Base-by-base conservation (phyloP, 2,113 vertebrate genomes). In the Corythornis vintsioides region DNA sequence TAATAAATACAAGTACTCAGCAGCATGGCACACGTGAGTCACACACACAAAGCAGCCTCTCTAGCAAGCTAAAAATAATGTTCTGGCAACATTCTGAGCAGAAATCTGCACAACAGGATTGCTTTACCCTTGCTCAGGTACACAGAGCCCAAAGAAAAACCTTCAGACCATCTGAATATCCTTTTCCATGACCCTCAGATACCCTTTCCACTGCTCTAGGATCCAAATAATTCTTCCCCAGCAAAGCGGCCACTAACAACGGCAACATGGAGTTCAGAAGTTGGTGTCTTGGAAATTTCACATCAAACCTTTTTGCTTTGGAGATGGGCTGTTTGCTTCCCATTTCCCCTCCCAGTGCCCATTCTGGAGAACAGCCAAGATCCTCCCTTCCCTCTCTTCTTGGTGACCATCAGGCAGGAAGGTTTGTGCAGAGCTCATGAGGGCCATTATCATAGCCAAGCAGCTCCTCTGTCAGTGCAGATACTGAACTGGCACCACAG, bases 1-100 rank as follows among this genome's bases (percentile, higher is more conserved):
- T 95, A 96, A 96, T 94, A 90, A 81, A 95, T 94, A 53, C 17
- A 65, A 94, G n/a, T 78, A 81, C 74, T 90, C 79, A 90, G 47
- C 38, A 84, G 53, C 26, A 59, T 53, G 48, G 60, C 40, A 65
- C 72, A 69, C 15, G 11, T 69, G 89, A 93, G n/a, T 91, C 60
- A 88, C 29, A 59, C 6, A 55, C 52, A 79, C 16, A 48, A 86
- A 90, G 40, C 29, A 76, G 15, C 59, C 43, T 92, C 45, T 52
- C 61, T 59, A 69, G n/a, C 10, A 83, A 84, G 43, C 13, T 95
- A 88, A 91, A 91, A 92, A 94, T 83, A 90, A 42, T 1, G 1
- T 73, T 64, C 75, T 77, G 50, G 38, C 56, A 74, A 72, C 88
- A 56, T 67, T 76, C 55, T 64, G 45, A 73, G n/a, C 26, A 88